These are phyloP conservation scores for Setipinna tenuifilis DNA, from an alignment of 2,797 vertebrate species.

Conservation along the genomic window DNA sequence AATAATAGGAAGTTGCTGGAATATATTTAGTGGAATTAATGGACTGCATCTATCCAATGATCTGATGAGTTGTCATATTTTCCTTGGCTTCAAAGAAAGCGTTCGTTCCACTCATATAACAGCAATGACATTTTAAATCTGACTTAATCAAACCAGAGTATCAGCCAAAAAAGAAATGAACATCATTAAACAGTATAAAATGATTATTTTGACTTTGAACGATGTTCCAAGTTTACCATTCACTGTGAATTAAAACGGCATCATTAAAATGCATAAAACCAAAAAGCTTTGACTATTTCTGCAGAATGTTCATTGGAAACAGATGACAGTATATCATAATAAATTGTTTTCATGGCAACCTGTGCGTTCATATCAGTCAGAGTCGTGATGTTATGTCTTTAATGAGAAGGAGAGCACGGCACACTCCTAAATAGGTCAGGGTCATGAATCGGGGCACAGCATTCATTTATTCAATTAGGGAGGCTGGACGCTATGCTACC, in stretches of 20 bases:
- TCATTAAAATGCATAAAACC: neutral
- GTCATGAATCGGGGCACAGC: conserved; percentile 54
- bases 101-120: neutral
- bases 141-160: neutral
- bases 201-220: neutral
- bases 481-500: conserved; percentile 39
- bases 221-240: neutral
- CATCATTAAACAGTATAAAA: neutral
- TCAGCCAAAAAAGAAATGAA: neutral
- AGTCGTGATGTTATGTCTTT: conserved; percentile 60
- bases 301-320: neutral
- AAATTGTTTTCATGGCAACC: conserved; percentile 11
- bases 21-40: conserved; percentile 41
- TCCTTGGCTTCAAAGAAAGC: neutral
- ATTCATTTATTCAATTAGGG: conserved; percentile 54
- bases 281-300: conserved; percentile 16
- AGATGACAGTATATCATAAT: conserved; percentile 6
- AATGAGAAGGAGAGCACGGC: conserved; percentile 58
- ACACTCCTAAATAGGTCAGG: conserved; percentile 65
- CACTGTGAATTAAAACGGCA: neutral
- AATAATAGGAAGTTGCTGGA: conserved; percentile 21
- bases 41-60: neutral
- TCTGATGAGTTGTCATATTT: neutral
- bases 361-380: conserved; percentile 30
- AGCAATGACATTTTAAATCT: neutral